phyloP scores from a whole-genome alignment of 1,140 invertebrate species.

The Carcinoscorpius rotundicauda region DNA sequence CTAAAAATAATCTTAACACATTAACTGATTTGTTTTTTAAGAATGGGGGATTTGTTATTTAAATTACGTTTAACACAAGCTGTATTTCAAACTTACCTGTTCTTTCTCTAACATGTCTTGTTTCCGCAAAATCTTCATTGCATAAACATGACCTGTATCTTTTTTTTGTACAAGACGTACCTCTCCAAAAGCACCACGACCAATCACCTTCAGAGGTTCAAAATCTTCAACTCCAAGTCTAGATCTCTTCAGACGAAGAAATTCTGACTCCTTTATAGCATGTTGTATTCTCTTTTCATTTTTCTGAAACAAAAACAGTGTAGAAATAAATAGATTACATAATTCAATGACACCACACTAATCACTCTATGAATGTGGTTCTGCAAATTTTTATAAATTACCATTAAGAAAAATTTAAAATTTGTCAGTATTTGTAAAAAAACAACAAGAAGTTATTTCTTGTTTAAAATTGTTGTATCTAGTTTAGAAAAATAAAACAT shows the following conservation, averaged over 20 bases:
- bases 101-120: slow-evolving; percentile 53
- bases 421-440: background rate
- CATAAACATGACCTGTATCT: slow-evolving; percentile 78
- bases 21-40: too few relatives aligned
- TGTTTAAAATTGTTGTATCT: too few relatives aligned
- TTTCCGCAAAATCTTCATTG: slow-evolving; percentile 54
- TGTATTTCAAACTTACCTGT: slow-evolving; percentile 44
- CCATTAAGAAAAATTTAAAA: background rate
- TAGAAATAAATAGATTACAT: too few relatives aligned
- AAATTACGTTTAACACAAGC: too few relatives aligned
- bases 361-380: too few relatives aligned
- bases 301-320: slow-evolving; percentile 33
- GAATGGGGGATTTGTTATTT: background rate
- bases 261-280: slow-evolving; percentile 96
- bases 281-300: slow-evolving; percentile 64
- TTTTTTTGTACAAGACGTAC: slow-evolving; percentile 76
- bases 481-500: too few relatives aligned
- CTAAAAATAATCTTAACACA: too few relatives aligned
- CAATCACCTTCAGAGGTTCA: slow-evolving; percentile 71
- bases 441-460: too few relatives aligned
- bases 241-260: slow-evolving; percentile 87
- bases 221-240: slow-evolving; percentile 76
- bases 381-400: too few relatives aligned
- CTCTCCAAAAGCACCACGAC: slow-evolving; percentile 79
- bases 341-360: too few relatives aligned